Percentiles rank a stretch among this genome's conserved stretches.
Evolutionary conservation across 2,888 invertebrate species (phyloP).

Genomic region (Hesperia comma): DNA sequence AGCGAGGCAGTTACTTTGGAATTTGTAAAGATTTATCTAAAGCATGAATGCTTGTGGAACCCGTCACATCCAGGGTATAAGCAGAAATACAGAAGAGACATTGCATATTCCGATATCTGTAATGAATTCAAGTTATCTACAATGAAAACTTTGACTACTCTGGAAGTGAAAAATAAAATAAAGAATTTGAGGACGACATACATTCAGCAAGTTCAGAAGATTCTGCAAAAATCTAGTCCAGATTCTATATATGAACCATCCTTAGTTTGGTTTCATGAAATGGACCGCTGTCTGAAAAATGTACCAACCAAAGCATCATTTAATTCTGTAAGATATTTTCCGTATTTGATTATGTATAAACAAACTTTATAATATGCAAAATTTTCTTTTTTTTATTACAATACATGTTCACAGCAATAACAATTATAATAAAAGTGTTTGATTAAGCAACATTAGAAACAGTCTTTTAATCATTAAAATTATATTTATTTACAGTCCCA

Average conservation of each 20-base stretch:
- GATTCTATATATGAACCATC: constrained; percentile 68
- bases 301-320: constrained; percentile 55
- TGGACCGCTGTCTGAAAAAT: constrained; percentile 71
- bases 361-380: too few species aligned
- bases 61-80: constrained; percentile 69
- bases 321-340: constrained; percentile 48
- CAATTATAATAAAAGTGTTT: too few species aligned
- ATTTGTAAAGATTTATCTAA: constrained; percentile 78
- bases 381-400: too few species aligned
- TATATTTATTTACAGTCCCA: constrained; percentile 51
- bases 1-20: constrained; percentile 72
- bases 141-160: constrained; percentile 58
- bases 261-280: constrained; percentile 72
- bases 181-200: constrained; percentile 79
- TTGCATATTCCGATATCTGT: constrained; percentile 64
- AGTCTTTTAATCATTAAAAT: neutral
- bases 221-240: constrained; percentile 68
- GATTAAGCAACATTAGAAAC: too few species aligned
- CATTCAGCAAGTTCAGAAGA: constrained; percentile 75
- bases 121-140: constrained; percentile 62
- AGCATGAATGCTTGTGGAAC: constrained; percentile 80
- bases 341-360: too few species aligned
- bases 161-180: constrained; percentile 77
- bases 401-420: too few species aligned
- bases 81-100: constrained; percentile 63